Evolutionary conservation across 2,797 vertebrate species (phyloP).

Genomic region (Manis crassicaudata): DNA sequence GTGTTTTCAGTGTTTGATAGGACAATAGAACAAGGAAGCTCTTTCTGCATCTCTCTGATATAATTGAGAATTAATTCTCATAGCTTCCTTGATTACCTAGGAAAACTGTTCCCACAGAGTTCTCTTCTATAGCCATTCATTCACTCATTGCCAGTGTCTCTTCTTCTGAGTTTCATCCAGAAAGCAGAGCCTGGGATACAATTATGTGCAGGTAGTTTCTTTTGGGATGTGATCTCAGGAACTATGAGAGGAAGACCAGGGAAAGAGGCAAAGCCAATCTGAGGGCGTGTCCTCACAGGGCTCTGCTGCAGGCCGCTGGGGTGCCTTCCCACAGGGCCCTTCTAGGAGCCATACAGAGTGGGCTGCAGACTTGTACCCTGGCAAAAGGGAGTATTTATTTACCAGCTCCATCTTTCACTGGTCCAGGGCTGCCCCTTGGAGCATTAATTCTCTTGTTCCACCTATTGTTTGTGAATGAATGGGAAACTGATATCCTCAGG

Average conservation of each 20-base stretch:
- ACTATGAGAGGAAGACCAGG: background rate
- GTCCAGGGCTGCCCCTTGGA: background rate
- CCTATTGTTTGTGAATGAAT: background rate
- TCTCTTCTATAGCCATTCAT: background rate
- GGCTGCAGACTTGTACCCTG: background rate
- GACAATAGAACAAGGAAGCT: background rate
- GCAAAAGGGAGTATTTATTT: background rate
- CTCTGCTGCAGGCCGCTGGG: background rate
- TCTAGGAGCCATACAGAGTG: background rate
- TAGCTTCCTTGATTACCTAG: background rate
- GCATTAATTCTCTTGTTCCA: background rate
- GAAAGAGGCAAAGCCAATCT: background rate
- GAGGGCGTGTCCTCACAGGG: background rate
- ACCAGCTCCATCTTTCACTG: background rate
- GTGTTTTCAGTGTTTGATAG: background rate
- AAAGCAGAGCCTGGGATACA: background rate
- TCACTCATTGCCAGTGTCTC: background rate
- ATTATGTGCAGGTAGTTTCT: background rate
- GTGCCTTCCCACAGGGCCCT: background rate
- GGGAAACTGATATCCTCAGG: background rate
- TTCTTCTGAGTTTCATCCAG: background rate
- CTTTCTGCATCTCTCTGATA: background rate
- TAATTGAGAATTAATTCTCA: background rate
- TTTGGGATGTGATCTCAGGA: background rate
- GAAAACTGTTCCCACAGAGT: background rate